These are phyloP conservation scores for Schizotus pectinicornis DNA, from an alignment of 2,888 invertebrate genomes.

Conservation along the genomic window DNA sequence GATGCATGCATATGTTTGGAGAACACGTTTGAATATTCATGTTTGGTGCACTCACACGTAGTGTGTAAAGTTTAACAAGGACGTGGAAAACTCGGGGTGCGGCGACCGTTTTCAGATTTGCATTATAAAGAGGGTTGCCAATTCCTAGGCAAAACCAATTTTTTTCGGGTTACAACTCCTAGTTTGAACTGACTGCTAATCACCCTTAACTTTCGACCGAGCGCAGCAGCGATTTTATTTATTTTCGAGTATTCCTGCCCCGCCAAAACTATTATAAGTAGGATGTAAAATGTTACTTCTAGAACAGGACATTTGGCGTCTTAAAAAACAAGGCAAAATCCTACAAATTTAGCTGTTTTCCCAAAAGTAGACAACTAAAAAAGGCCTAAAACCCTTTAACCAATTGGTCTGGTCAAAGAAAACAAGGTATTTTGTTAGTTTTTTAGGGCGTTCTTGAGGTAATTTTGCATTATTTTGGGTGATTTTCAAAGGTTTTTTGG, in stretches of 20 bases:
- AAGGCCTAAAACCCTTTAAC: too few relatives aligned
- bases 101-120: slow-evolving; percentile 21
- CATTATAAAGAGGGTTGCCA: slow-evolving; percentile 23
- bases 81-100: slow-evolving; percentile 22
- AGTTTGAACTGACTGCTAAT: slow-evolving; percentile 4
- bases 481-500: too few relatives aligned
- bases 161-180: slow-evolving; percentile 15
- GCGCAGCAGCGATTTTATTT: not conserved
- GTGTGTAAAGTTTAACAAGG: slow-evolving; percentile 30
- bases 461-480: too few relatives aligned
- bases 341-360: too few relatives aligned
- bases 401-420: too few relatives aligned
- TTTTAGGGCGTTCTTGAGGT: too few relatives aligned
- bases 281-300: too few relatives aligned
- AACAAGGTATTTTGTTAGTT: too few relatives aligned
- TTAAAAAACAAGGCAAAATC: too few relatives aligned
- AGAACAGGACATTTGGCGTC: too few relatives aligned
- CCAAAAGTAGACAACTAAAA: too few relatives aligned
- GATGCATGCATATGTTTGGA: slow-evolving; percentile 26
- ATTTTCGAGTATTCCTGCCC: not conserved
- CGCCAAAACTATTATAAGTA: too few relatives aligned
- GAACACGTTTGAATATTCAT: slow-evolving; percentile 28
- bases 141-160: slow-evolving; percentile 16
- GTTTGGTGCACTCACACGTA: slow-evolving; percentile 26
- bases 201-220: slow-evolving; percentile 4